A percentile compares a stretch with the other conserved stretches of the same genome.
Conservation (phyloP, 2,113 vertebrate species). For the Odontesthes bonariensis region DNA sequence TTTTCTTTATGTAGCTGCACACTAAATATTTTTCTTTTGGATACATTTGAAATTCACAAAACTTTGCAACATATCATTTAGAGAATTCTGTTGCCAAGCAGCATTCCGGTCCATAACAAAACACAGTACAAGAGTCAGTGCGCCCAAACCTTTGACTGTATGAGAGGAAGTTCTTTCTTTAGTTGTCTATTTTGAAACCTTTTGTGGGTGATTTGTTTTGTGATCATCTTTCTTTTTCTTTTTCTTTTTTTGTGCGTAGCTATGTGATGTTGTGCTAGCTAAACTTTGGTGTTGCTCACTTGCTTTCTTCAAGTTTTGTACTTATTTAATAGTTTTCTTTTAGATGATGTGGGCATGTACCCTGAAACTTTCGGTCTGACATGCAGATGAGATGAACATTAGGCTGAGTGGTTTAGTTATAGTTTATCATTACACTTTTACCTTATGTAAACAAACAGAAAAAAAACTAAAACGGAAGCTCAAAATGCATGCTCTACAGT, state of each 20-base stretch:
- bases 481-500: not conserved
- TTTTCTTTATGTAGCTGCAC: not conserved
- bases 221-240: not conserved
- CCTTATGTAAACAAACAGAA: no score
- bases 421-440: not conserved
- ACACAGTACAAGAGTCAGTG: not conserved
- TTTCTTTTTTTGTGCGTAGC: no score
- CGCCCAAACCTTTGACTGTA: not conserved
- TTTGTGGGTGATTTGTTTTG: not conserved
- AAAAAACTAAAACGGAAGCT: not conserved
- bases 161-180: not conserved
- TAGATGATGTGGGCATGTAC: no score
- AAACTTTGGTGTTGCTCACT: not conserved
- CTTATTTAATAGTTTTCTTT: no score
- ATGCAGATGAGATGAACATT: not conserved
- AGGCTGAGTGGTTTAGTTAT: not conserved
- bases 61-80: not conserved
- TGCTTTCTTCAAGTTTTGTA: not conserved
- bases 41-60: conserved; percentile 5
- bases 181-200: not conserved
- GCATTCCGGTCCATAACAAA: not conserved
- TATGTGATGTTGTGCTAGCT: not conserved
- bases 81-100: conserved; percentile 5
- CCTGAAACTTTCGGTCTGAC: no score
- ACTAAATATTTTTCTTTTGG: not conserved